Base-by-base conservation (phyloP, 2,113 vertebrate species). In the Bungarus multicinctus region DNA sequence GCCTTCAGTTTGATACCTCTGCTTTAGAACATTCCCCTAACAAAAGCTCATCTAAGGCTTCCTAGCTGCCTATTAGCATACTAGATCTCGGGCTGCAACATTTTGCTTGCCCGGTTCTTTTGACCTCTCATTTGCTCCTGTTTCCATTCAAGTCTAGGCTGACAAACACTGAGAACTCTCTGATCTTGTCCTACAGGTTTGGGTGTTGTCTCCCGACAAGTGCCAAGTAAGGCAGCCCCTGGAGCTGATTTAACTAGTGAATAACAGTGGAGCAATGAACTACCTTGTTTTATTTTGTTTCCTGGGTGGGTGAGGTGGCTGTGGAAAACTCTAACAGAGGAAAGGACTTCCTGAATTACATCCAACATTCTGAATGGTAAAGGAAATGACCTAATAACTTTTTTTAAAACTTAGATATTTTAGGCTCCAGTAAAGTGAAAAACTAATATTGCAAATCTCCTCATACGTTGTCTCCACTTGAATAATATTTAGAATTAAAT, bases 321-420 rank as follows among this genome's bases (percentile, higher is more conserved):
- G 20, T 57, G 52, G 20, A 47, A 43, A 88, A 43, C 52, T 50
- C 52, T 88, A 12, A 47, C 8, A 90, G 50, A 27, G 92, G 60
- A 57, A 39, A 27, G 89, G 52, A 74, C 39, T 23, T 69, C 55
- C 52, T 87, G 85, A 85, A 87, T n/a, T 54, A 12, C 16, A 25
- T 9, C 52, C 92, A 9, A 2, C 0, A 0, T 11, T 0, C 6
- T 45, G 27, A 0, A 0, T 10, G 30, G 14, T 0, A 0, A 52
- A 88, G 45, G 93, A 4, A 0, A 0, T 30, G 1, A 90, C 8
- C 39, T 81, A 81, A 81, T 81, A 39, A 10, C 2, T 81, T 81
- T 81, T 81, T 43, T 22, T 43, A 25, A 47, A 50, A 69, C 16
- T 81, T 20, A 34, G 12, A 22, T 89, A 52, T 16, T 39, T 60